Evolutionary conservation across 1,140 invertebrate genomes (phyloP).

Genomic region (Drosophila nasuta): DNA sequence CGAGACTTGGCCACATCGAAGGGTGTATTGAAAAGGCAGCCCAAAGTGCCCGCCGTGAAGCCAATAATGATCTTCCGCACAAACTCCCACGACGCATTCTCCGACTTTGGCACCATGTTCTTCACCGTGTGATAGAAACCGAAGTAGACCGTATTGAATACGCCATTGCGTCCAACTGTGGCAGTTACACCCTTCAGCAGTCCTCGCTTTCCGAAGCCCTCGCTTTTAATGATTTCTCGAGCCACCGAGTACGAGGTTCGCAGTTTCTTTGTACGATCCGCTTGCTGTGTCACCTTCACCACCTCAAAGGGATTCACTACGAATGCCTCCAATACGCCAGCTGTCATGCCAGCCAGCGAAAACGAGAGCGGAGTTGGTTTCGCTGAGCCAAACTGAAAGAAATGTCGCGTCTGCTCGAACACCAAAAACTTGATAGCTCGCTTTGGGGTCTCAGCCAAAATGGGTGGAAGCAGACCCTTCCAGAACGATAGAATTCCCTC

Average conservation of each 20-base stretch:
- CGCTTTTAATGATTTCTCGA: slow-evolving; percentile 89
- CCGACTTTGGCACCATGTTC: slow-evolving; percentile 89
- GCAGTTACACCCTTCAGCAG: slow-evolving; percentile 95
- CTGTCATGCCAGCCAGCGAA: slow-evolving; percentile 93
- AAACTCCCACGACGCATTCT: slow-evolving; percentile 89
- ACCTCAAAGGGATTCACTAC: slow-evolving; percentile 98
- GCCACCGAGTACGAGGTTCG: slow-evolving; percentile 88
- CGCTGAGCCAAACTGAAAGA: slow-evolving; percentile 91
- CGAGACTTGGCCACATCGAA: slow-evolving; percentile 98
- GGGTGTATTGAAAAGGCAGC: slow-evolving; percentile 95
- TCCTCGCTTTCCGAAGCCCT: slow-evolving; percentile 91
- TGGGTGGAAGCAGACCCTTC: slow-evolving; percentile 96
- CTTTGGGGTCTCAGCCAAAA: slow-evolving; percentile 97
- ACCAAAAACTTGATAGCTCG: slow-evolving; percentile 96
- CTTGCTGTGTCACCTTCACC: slow-evolving; percentile 94
- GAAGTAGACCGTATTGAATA: slow-evolving; percentile 97
- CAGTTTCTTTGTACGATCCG: slow-evolving; percentile 89
- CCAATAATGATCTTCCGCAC: slow-evolving; percentile 91
- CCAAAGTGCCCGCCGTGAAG: slow-evolving; percentile 93
- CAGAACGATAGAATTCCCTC: slow-evolving; percentile 94
- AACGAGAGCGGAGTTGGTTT: slow-evolving; percentile 92
- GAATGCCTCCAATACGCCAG: slow-evolving; percentile 94
- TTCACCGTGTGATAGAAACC: slow-evolving; percentile 97
- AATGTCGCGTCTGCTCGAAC: slow-evolving; percentile 96
- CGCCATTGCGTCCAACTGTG: slow-evolving; percentile 93